Conservation (phyloP, 2,888 invertebrate species). For the Eupithecia dodoneata region DNA sequence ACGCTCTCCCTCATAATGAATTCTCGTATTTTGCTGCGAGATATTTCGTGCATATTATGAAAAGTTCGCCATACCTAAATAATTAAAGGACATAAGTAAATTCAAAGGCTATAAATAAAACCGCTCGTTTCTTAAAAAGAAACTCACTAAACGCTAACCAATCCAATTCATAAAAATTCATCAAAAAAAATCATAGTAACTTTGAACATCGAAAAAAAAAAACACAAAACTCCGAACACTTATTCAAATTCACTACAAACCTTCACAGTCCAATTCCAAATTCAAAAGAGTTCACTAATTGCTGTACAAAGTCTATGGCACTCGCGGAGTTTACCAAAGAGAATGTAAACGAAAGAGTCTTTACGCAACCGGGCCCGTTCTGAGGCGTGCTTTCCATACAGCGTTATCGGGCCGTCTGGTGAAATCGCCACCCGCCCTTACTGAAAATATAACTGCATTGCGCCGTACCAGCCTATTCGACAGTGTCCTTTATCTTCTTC, state of each 20-base stretch:
- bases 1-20: conserved; percentile 9
- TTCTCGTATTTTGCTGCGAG: not conserved
- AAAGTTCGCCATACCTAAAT: not conserved
- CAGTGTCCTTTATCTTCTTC: conserved; percentile 36
- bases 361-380: conserved; percentile 59
- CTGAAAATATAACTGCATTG: conserved; percentile 75
- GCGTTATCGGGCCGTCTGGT: conserved; percentile 75
- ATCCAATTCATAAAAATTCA: conserved; percentile 18
- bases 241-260: conserved; percentile 52
- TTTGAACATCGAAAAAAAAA: conserved; percentile 12
- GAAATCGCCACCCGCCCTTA: conserved; percentile 57
- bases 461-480: conserved; percentile 54
- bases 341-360: conserved; percentile 24
- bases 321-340: conserved; percentile 23
- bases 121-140: not conserved
- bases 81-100: not conserved
- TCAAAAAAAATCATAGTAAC: not conserved
- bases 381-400: conserved; percentile 71
- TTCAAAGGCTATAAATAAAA: not conserved
- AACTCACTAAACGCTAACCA: not conserved
- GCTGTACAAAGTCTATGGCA: conserved; percentile 31
- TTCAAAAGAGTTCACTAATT: conserved; percentile 47
- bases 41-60: not conserved
- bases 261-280: conserved; percentile 54
- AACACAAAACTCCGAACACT: conserved; percentile 18